Evolutionary conservation across 2,888 invertebrate genomes (phyloP).

Genomic region (Philhelius pedissequus): DNA sequence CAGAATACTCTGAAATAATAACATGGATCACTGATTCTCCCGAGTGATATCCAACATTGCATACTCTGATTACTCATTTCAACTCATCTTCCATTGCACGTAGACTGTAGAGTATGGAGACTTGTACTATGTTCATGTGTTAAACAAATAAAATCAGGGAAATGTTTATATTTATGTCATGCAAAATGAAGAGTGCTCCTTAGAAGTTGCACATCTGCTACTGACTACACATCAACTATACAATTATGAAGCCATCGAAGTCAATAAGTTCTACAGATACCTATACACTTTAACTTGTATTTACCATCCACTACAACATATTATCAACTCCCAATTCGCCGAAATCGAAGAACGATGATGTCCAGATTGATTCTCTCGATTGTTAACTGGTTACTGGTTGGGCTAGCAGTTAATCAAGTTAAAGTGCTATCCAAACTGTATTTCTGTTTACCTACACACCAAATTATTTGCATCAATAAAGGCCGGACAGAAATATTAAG

Average conservation of each 20-base stretch:
- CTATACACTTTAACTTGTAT: no score
- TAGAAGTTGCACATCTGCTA: background rate
- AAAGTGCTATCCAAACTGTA: slow-evolving; percentile 44
- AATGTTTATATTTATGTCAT: slow-evolving; percentile 1
- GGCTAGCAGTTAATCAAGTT: slow-evolving; percentile 49
- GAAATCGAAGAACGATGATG: slow-evolving; percentile 4
- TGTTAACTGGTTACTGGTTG: slow-evolving; percentile 16
- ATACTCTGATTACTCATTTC: background rate
- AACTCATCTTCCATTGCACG: background rate
- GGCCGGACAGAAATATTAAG: background rate
- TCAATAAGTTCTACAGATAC: slow-evolving; percentile 1
- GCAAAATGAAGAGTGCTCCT: background rate
- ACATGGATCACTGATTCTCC: background rate
- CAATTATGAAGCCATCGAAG: background rate
- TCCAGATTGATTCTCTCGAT: slow-evolving; percentile 38
- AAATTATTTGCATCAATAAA: slow-evolving; percentile 26
- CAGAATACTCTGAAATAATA: background rate
- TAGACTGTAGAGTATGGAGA: no score
- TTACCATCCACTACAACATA: slow-evolving; percentile 45
- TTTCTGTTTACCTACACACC: slow-evolving; percentile 51
- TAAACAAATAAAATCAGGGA: slow-evolving; percentile 1
- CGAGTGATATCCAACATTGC: background rate
- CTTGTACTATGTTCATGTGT: background rate
- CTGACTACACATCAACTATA: background rate
- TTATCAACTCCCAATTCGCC: background rate